Percentiles rank a stretch among this genome's conserved stretches.
phyloP scores from a whole-genome alignment of 2,113 vertebrate species.

The Phalacrocorax pelagicus region DNA sequence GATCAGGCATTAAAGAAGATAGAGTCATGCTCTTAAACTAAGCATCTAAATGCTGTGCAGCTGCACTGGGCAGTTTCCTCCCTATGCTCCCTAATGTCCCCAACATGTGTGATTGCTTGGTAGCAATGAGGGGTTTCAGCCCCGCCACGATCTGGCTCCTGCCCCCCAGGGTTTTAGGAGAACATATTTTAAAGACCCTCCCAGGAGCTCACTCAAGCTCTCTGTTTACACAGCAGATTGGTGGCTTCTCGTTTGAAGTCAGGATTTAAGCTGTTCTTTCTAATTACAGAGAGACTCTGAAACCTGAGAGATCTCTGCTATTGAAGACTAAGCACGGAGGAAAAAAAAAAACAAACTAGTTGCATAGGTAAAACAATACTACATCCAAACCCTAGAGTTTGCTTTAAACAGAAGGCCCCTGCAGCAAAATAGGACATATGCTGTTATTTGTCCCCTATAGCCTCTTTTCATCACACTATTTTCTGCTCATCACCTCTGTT shows the following conservation, averaged over 20 bases:
- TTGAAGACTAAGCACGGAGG: slow-evolving; percentile 13
- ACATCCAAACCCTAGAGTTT: slow-evolving; percentile 29
- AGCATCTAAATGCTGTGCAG: neutral
- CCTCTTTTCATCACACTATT: neutral
- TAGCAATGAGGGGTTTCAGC: neutral
- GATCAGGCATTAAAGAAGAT: neutral
- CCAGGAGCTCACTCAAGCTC: slow-evolving; percentile 46
- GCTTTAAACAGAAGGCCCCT: slow-evolving; percentile 33
- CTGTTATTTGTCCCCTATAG: neutral
- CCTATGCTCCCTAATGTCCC: neutral
- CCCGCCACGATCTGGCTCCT: slow-evolving; percentile 2
- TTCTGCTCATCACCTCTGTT: slow-evolving; percentile 27
- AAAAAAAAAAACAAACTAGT: neutral
- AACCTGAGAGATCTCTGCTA: slow-evolving; percentile 61
- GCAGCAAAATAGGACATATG: slow-evolving; percentile 43
- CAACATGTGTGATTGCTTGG: neutral
- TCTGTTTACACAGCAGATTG: slow-evolving; percentile 74
- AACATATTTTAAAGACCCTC: slow-evolving; percentile 62
- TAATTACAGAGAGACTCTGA: slow-evolving; percentile 66
- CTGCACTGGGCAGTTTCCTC: neutral
- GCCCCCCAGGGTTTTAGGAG: slow-evolving; percentile 9
- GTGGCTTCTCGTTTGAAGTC: slow-evolving; percentile 68
- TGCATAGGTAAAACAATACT: slow-evolving; percentile 27
- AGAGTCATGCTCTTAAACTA: neutral
- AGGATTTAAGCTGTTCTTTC: slow-evolving; percentile 69